These are phyloP conservation scores for Hypomecis punctinalis DNA, from an alignment of 2,888 invertebrate genomes.

Conservation along the genomic window DNA sequence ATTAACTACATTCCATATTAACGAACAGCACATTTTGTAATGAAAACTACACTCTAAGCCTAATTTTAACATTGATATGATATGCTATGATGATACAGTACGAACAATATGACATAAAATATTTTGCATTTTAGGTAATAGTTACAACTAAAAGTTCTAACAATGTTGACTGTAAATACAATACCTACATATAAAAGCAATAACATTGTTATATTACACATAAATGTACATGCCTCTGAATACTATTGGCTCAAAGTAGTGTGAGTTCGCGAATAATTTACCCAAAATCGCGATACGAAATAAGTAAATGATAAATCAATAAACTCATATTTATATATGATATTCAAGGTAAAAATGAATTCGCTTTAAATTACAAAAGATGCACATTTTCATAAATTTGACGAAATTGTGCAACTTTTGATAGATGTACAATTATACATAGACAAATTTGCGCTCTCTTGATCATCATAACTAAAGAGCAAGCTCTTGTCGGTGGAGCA, in stretches of 20 bases:
- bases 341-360: background rate
- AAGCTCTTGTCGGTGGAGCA: too few species aligned
- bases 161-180: background rate
- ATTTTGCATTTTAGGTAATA: background rate
- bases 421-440: background rate
- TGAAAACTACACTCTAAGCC: constrained; percentile 29
- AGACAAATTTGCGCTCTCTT: too few species aligned
- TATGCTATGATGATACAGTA: background rate
- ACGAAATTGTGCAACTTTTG: constrained; percentile 68
- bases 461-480: too few species aligned
- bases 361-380: constrained; percentile 46
- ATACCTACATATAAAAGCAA: background rate
- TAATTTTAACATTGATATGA: constrained; percentile 4
- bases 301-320: background rate
- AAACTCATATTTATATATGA: background rate
- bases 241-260: too few species aligned
- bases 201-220: too few species aligned
- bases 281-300: too few species aligned
- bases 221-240: too few species aligned
- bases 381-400: constrained; percentile 64
- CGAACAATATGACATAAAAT: background rate
- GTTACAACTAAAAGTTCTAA: background rate
- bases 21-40: constrained; percentile 39
- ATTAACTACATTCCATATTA: constrained; percentile 37
- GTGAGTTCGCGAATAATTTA: too few species aligned